Base-by-base conservation (phyloP, 2,888 invertebrate species). In the Scaptodrosophila latifasciaeformis region DNA sequence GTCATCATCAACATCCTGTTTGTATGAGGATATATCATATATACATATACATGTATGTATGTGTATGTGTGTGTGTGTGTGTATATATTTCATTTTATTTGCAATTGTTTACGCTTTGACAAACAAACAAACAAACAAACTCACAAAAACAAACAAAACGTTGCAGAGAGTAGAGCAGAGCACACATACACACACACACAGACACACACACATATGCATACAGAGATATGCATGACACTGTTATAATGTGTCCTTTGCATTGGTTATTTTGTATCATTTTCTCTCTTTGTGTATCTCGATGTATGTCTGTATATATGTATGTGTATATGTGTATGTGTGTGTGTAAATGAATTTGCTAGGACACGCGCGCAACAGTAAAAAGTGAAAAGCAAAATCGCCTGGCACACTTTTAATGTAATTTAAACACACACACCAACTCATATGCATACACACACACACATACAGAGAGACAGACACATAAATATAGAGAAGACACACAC, bases 391-490 rank as follows among this genome's bases (percentile, higher is more conserved):
- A 70, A 42, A 48, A 78, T 64, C 59, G 70, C 15, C 44, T 74
- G 76, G 72, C 79, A 74, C 76, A 79, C 79, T 74, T 79, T 79
- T 69, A 75, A 74, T 76, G 72, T 67, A 76, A 74, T 79, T 76
- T 72, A 76, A 68, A 72, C 79, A 74, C 64, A 68, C 65, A 49
- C 15, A 17, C n/a, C n/a, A n/a, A n/a, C n/a, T n/a, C n/a, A n/a
- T n/a, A n/a, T n/a, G n/a, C n/a, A n/a, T n/a, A 30, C 2, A 40
- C 18, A 40, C 6, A 6, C 2, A 44, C 44, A 29, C 13, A 45
- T 15, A 45, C 27, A 1, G 17, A 17, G 31, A 18, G 5, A 31
- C 35, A 35, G 48, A 46, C 35, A 54, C 46, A 49, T 21, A 50
- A 27, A 43, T 42, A 46, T 24, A 51, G 29, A 43, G 21, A 59